Base-by-base conservation (phyloP, 2,888 invertebrate species). In the Platycheirus rosarum region DNA sequence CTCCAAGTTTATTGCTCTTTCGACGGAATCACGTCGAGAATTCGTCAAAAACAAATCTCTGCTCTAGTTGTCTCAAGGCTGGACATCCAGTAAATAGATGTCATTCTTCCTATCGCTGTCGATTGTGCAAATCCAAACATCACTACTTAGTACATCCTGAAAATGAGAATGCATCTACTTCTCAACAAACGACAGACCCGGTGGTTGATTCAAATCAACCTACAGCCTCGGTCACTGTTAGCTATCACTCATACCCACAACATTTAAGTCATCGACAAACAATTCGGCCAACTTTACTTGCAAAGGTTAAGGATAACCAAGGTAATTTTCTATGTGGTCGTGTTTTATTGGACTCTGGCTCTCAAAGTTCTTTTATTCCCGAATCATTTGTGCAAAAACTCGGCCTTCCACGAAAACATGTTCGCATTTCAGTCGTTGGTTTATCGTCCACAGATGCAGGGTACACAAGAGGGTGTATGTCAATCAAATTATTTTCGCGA, bases 381-480 rank as follows among this genome's bases (percentile, higher is more conserved):
- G 55, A 55, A 13, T 55, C 20, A 11, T 37, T 55, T 20, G 55
- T 13, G 9, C 55, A 40, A 20, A 37, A 18, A 23, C 23, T 55
- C 2, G 20, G 37, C n/a, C 20, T 40, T 40, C 6, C 6, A 3
- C 37, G 62, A n/a, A 14, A 9, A 18, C 32, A 46, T 62, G 29
- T 32, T 46, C n/a, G 18, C 9, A 13, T 40, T 55, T 18, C 44
- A n/a, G 23, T 44, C 1, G 7, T 18, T 14, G 46, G 62, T 11
- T 9, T 62, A 16, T 46, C 62, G 2, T 2, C 23, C 23, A 23
- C 23, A 2, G 23, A 11, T 11, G 40, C 23, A 5, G 55, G 40
- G 6, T 20, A 40, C n/a, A 55, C 40, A 6, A 55, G 20, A 6
- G 23, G 23, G 23, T 23, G 23, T 18, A 2, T 62, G 6, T 46